Percentiles rank a stretch among this genome's conserved stretches.
phyloP scores from a whole-genome alignment of 2,113 vertebrate genomes.

The Crocuta crocuta region DNA sequence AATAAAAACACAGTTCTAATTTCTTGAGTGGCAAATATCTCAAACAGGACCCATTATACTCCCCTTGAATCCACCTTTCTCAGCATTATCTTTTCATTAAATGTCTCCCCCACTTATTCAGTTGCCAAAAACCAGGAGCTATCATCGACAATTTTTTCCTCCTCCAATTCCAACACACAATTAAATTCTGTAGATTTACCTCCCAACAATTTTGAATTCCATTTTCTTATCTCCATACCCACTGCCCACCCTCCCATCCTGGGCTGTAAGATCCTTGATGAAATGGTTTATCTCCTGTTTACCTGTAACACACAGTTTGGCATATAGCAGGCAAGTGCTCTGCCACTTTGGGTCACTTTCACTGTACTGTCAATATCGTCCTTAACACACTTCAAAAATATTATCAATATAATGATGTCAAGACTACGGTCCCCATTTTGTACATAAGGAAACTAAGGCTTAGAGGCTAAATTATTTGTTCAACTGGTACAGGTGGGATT shows the following conservation, averaged over 20 bases:
- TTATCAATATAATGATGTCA: neutral
- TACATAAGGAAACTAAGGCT: neutral
- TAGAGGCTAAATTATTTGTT: neutral
- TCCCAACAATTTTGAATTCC: neutral
- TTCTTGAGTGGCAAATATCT: neutral
- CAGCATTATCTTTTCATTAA: neutral
- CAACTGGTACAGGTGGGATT: neutral
- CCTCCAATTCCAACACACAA: neutral
- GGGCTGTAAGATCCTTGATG: neutral
- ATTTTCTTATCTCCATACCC: neutral
- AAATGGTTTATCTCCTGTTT: neutral
- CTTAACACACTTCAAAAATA: neutral
- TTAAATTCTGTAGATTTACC: neutral
- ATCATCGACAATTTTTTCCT: neutral
- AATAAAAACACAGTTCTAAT: neutral
- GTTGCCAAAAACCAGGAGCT: neutral
- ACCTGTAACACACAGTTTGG: neutral
- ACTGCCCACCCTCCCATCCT: neutral
- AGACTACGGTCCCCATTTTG: neutral
- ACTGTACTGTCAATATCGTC: rapidly evolving
- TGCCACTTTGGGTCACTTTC: neutral
- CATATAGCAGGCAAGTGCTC: neutral
- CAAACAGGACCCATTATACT: neutral
- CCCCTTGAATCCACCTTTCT: neutral
- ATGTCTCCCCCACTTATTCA: neutral